Evolutionary conservation across 2,113 vertebrate species (phyloP), one percentile per base, ranked within the genome.

Genomic region (Sander vitreus): DNA sequence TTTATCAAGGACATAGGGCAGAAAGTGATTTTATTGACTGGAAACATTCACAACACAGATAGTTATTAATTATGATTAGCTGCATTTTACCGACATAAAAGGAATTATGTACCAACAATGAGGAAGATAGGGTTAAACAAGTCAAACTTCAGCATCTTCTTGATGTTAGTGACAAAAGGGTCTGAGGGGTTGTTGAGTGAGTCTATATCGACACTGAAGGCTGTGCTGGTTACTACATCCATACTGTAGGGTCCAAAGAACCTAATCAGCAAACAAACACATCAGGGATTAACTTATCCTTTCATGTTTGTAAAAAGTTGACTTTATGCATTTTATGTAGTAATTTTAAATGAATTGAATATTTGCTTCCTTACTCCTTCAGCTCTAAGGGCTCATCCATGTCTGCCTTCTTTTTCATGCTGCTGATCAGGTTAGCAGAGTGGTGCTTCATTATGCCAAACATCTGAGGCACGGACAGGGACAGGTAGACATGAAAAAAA

Each of bases 141-240:
- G 83, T 47, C 86, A 74, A 96, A 89, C 6, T 94, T 83, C 1
- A 96, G 68, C 72, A 96, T 89, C 64, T 94, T 96, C 91, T 96
- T 96, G 45, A 96, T 92, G 79, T 96, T 92, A 19, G 73, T 58
- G 48, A 96, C 93, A 70, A 97, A 93, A 0, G 95, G 94, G 50
- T 97, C 96, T 0, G 85, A 81, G 2, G 95, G 94, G 36, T 96
- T 96, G 90, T 93, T 94, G 64, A 96, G 80, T 9, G 96, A 96
- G 85, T 96, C 95, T 0, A 96, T 62, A 85, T 96, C 93, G 25
- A 97, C 92, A 25, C 95, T 94, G 92, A 97, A 96, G 8, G 96
- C 92, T 1, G 92, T 94, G 86, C 96, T 96, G 89, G 95, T 65
- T 5, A 96, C 91, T 12, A 96, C 91, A 54, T 97, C 96, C 95